Conservation (phyloP, 2,888 invertebrate genomes). For the Acanthosoma haemorrhoidale region DNA sequence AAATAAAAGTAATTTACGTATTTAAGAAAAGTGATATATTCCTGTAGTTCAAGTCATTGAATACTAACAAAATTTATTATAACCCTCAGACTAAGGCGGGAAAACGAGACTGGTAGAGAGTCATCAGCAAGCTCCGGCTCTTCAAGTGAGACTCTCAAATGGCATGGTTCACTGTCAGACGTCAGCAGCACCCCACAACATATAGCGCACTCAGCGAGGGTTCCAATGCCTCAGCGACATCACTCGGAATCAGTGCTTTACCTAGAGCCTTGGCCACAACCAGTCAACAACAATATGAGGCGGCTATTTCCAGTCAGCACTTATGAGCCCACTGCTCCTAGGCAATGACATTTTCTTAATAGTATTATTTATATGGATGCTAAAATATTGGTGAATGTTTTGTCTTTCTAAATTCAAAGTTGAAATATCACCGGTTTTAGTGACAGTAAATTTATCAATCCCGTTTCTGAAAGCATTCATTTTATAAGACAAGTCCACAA, state of each 20-base stretch:
- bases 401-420: no score
- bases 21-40: background rate
- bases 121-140: constrained; percentile 44
- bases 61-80: no score
- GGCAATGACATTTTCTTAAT: no score
- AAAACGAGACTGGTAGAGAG: constrained; percentile 50
- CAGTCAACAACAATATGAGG: constrained; percentile 49
- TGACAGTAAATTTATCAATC: no score
- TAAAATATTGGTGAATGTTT: no score
- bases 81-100: constrained; percentile 51
- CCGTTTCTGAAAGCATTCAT: no score
- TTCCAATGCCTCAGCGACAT: constrained; percentile 70
- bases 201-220: constrained; percentile 70
- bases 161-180: constrained; percentile 71
- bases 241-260: constrained; percentile 71
- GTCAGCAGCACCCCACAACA: constrained; percentile 56
- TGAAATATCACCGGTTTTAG: no score
- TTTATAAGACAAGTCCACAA: no score
- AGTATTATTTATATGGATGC: no score
- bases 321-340: constrained; percentile 49
- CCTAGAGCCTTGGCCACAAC: constrained; percentile 48
- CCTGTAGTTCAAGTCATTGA: background rate
- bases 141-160: constrained; percentile 72
- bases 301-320: constrained; percentile 66
- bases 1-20: no score